Evolutionary conservation across 2,113 vertebrate genomes (phyloP).

Genomic region (Urocolius indicus): DNA sequence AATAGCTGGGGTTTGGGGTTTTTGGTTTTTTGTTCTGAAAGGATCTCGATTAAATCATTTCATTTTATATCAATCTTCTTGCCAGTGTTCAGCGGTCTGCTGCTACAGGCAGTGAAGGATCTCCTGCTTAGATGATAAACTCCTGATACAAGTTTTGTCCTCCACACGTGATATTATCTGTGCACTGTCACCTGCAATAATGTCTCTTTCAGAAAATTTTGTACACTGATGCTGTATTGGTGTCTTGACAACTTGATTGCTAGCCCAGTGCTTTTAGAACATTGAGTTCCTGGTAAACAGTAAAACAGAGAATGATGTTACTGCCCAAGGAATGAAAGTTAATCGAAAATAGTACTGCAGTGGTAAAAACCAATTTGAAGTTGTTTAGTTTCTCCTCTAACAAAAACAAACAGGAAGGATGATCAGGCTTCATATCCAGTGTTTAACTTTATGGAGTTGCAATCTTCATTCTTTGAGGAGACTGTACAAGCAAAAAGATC

Average conservation of each 20-base stretch:
- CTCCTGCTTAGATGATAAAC: neutral
- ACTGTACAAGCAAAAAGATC: neutral
- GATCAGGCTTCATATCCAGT: neutral
- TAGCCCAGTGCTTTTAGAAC: slow-evolving; percentile 15
- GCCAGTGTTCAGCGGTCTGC: neutral
- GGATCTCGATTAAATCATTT: neutral
- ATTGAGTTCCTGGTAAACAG: neutral
- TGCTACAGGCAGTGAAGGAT: neutral
- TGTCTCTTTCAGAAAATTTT: neutral
- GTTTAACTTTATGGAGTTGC: neutral
- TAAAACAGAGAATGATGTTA: neutral
- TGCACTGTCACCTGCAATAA: neutral
- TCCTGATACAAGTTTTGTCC: neutral
- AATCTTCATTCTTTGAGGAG: neutral
- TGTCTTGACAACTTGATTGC: slow-evolving; percentile 11
- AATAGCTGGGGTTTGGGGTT: neutral
- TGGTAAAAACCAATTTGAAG: neutral
- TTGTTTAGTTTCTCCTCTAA: neutral
- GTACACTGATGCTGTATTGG: neutral
- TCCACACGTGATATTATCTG: neutral
- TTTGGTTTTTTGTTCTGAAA: neutral
- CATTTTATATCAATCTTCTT: neutral
- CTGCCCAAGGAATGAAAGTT: neutral
- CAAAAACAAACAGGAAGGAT: slow-evolving; percentile 8
- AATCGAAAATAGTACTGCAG: neutral